Evolutionary conservation across 2,113 vertebrate genomes (phyloP), one percentile per base, ranked within the genome.

Genomic region (Oxyura jamaicensis): DNA sequence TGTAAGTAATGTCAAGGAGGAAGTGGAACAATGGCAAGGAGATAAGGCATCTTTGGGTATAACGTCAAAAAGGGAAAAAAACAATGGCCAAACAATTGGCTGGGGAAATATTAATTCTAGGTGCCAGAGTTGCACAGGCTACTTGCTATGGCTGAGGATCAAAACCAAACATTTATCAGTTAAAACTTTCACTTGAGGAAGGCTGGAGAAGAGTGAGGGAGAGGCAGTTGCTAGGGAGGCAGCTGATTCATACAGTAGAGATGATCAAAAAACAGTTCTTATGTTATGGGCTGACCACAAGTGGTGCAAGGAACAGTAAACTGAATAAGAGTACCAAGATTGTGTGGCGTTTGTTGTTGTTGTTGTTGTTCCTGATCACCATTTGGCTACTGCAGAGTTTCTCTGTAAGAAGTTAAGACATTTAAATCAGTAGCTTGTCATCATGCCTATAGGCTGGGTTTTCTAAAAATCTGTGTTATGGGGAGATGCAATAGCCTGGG

Each of bases 21-120:
- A 94, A 92, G 74, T 80, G 83, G 69, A 89, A 96, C 89, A 93
- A 91, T 80, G 91, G 67, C 36, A 76, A 42, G 19, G 67, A 95
- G 87, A 96, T 95, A 95, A 94, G 84, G 28, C 50, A 91, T 95
- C 90, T 95, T 46, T 58, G 71, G 28, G 22, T 85, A 77, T 41
- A 91, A 77, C 1, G 15, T 94, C 82, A 96, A 83, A 73, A 92
- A 87, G 26, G 82, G 85, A 62, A 85, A 42, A 44, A 23, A 75
- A 91, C 81, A 95, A 69, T 59, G 66, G 36, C 26, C 44, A 89
- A 92, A 53, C 6, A 66, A 29, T 21, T 66, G 23, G 22, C 71
- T 36, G n/a, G 77, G 65, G 39, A 69, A 89, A 78, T 60, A 41
- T 50, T 79, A 81, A 41, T 67, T 87, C 58, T 69, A 53, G 25